Percentiles rank a stretch among this genome's conserved stretches.
These are phyloP conservation scores for Mus musculus DNA, from an alignment of 2,113 vertebrate genomes.

Conservation along the genomic window GRCm39 chr3:61691001-61691500, in stretches of 20 bases:
- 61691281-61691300: not conserved
- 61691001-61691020: not conserved
- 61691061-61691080: not conserved
- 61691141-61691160: not conserved
- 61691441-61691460: no score
- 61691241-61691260: not conserved
- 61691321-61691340: not conserved
- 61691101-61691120: not conserved
- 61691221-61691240: not conserved
- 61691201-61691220: not conserved
- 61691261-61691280: not conserved
- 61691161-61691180: not conserved
- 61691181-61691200: not conserved
- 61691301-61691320: not conserved
- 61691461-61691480: no score
- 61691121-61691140: not conserved
- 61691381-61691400: no score
- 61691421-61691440: no score
- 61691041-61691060: not conserved
- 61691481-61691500: no score
- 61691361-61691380: no score
- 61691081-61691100: conserved; percentile 10
- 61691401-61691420: no score
- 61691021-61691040: not conserved
- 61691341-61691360: not conserved